Percentiles rank a stretch among this genome's conserved stretches.
Evolutionary conservation across 2,888 invertebrate genomes (phyloP).

Genomic region (Ectobius pallidus): DNA sequence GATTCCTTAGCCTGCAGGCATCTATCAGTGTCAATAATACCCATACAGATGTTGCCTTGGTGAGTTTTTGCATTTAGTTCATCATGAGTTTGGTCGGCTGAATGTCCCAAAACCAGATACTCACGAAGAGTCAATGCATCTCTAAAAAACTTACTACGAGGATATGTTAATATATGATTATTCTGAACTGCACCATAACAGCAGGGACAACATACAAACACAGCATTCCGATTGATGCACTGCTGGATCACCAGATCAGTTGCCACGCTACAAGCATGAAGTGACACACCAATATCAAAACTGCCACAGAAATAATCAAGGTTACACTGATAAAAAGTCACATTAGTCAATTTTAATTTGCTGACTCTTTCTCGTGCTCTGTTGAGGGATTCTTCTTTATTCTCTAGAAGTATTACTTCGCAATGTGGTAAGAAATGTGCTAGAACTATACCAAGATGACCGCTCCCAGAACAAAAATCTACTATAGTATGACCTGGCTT

Average conservation of each 20-base stretch:
- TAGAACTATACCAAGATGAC: conserved; percentile 87
- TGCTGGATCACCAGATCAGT: conserved; percentile 89
- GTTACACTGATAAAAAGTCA: conserved; percentile 83
- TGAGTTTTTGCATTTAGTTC: conserved; percentile 68
- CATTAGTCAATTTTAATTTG: conserved; percentile 71
- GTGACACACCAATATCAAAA: conserved; percentile 85
- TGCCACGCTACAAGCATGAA: conserved; percentile 95
- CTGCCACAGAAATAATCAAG: conserved; percentile 83
- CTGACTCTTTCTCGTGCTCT: conserved; percentile 75
- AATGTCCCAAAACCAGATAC: conserved; percentile 83
- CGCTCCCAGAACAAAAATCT: conserved; percentile 94
- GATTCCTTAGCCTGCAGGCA: conserved; percentile 73
- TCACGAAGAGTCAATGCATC: conserved; percentile 57
- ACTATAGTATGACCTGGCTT: conserved; percentile 74
- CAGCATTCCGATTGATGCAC: conserved; percentile 76
- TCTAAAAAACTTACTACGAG: conserved; percentile 65
- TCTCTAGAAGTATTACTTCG: conserved; percentile 83
- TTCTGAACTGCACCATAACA: conserved; percentile 90
- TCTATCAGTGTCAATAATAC: conserved; percentile 85
- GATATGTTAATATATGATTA: conserved; percentile 81
- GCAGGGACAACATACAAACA: conserved; percentile 91
- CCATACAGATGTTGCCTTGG: conserved; percentile 87
- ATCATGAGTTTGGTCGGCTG: conserved; percentile 90
- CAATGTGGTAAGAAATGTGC: conserved; percentile 81
- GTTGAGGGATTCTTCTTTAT: conserved; percentile 84